Conservation (phyloP, 1,140 invertebrate genomes). For the Lethrus apterus region DNA sequence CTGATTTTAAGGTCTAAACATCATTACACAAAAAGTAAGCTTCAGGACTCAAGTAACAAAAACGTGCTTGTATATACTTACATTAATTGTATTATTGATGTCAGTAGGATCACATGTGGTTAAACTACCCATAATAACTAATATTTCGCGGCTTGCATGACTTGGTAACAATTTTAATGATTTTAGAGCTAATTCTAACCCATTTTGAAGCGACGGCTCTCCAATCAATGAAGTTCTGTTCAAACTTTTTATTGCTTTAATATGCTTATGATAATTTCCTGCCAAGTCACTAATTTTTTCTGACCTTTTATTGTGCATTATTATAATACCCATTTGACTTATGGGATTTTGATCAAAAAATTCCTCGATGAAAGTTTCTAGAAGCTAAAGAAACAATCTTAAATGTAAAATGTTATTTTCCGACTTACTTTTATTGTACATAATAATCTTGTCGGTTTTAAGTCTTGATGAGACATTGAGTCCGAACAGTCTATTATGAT, state of each 20-base stretch:
- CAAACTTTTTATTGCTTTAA: slow-evolving; percentile 58
- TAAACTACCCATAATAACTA: slow-evolving; percentile 87
- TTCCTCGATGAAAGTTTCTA: slow-evolving; percentile 92
- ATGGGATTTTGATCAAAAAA: slow-evolving; percentile 99
- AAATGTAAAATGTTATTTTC: not conserved
- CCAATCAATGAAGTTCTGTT: slow-evolving; percentile 58
- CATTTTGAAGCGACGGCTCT: slow-evolving; percentile 93
- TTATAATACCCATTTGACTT: slow-evolving; percentile 89
- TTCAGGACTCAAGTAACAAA: not conserved
- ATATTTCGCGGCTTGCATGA: slow-evolving; percentile 87
- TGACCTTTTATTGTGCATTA: slow-evolving; percentile 87
- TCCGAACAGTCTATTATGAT: slow-evolving; percentile 89
- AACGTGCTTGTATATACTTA: slow-evolving; percentile 37
- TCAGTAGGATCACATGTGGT: slow-evolving; percentile 96
- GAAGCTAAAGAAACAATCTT: slow-evolving; percentile 55
- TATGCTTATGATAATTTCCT: slow-evolving; percentile 75
- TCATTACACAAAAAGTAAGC: too few relatives aligned
- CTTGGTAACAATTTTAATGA: slow-evolving; percentile 83
- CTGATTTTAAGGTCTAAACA: slow-evolving; percentile 57
- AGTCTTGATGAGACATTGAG: slow-evolving; percentile 87
- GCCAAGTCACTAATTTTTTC: slow-evolving; percentile 87
- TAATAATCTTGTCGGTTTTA: slow-evolving; percentile 88
- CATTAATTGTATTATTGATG: slow-evolving; percentile 80
- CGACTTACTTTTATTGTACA: slow-evolving; percentile 74
- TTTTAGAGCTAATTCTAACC: slow-evolving; percentile 78